phyloP scores from a whole-genome alignment of 2,113 vertebrate species.

The rat (Rattus norvegicus) region DNA sequence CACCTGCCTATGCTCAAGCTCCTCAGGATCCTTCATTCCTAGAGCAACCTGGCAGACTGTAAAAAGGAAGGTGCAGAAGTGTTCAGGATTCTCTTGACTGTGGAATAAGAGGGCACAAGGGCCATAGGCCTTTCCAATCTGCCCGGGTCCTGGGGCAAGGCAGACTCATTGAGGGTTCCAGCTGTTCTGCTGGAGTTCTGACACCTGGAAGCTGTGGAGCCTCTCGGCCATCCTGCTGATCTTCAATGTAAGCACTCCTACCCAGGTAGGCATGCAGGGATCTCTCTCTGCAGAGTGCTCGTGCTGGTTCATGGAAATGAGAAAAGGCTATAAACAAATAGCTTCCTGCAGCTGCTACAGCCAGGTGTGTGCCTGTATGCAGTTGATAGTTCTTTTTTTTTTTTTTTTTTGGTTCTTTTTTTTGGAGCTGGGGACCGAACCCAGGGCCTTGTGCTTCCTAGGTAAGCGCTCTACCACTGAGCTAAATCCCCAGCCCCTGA shows the following conservation, averaged over 20 bases:
- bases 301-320: conserved; percentile 55
- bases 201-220: neutral
- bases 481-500: no score
- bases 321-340: conserved; percentile 36
- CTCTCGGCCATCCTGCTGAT: neutral
- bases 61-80: neutral
- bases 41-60: neutral
- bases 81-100: neutral
- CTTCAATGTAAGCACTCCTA: neutral
- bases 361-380: neutral
- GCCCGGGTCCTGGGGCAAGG: neutral
- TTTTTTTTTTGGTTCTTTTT: no score
- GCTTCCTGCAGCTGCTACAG: neutral
- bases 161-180: neutral
- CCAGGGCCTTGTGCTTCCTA: no score
- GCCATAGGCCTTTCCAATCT: neutral
- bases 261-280: neutral
- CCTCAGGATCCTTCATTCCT: neutral
- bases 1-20: neutral
- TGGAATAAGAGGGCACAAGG: fast-evolving
- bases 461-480: no score
- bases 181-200: neutral
- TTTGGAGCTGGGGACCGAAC: no score
- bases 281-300: neutral
- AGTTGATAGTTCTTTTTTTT: no score